Conservation (phyloP, 2,888 invertebrate genomes). For the Steinernema carpocapsae region DNA sequence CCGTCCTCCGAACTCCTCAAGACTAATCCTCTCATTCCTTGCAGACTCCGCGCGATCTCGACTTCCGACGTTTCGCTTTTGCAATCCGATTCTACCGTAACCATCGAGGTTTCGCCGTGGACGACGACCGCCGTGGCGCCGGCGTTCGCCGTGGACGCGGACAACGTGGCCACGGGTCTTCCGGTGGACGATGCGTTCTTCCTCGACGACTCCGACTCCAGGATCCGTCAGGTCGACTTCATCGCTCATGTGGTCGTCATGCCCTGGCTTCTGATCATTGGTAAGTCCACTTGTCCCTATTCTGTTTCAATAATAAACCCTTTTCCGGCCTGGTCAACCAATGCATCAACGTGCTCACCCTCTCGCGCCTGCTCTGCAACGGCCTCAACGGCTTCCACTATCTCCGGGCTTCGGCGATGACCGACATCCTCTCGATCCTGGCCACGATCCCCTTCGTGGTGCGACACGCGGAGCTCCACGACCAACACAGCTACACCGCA, state of each 20-base stretch:
- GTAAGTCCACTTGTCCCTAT: slow-evolving; percentile 40
- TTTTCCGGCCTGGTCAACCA: slow-evolving; percentile 67
- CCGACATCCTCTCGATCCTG: slow-evolving; percentile 78
- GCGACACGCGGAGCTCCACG: slow-evolving; percentile 52
- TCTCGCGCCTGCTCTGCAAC: slow-evolving; percentile 48
- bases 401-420: slow-evolving; percentile 77
- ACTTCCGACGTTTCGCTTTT: neutral
- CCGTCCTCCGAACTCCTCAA: neutral
- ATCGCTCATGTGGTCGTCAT: slow-evolving; percentile 62
- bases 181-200: slow-evolving; percentile 14
- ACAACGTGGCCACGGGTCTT: slow-evolving; percentile 30
- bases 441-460: slow-evolving; percentile 74
- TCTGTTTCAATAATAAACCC: neutral
- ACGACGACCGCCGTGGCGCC: slow-evolving; percentile 32
- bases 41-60: neutral
- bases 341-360: slow-evolving; percentile 66
- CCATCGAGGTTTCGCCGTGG: slow-evolving; percentile 23
- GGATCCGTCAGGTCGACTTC: slow-evolving; percentile 51
- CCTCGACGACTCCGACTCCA: slow-evolving; percentile 23
- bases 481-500: slow-evolving; percentile 68
- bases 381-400: slow-evolving; percentile 63
- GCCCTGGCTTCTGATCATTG: slow-evolving; percentile 58
- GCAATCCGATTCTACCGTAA: neutral
- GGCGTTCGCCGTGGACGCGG: slow-evolving; percentile 5
- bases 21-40: neutral